Conservation (phyloP, 1,140 invertebrate genomes). For the Arion vulgaris region DNA sequence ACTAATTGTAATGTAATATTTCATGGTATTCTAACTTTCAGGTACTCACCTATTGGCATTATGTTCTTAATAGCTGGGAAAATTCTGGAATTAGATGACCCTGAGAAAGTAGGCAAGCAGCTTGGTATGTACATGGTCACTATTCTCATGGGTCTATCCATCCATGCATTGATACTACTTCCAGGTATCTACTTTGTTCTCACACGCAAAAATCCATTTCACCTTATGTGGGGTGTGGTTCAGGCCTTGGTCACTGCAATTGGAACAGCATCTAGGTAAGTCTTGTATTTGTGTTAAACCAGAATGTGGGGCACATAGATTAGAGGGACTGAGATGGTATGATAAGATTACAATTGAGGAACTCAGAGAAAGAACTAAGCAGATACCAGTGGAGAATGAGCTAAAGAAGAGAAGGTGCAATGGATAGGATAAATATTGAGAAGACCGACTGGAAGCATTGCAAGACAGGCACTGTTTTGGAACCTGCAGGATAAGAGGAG, state of each 20-base stretch:
- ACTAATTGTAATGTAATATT: no score
- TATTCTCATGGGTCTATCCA: slow-evolving; percentile 88
- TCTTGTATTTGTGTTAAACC: no score
- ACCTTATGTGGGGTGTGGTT: slow-evolving; percentile 76
- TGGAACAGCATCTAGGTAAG: slow-evolving; percentile 74
- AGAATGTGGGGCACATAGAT: no score
- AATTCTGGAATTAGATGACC: slow-evolving; percentile 88
- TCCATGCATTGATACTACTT: slow-evolving; percentile 91
- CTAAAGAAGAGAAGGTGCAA: no score
- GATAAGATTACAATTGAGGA: no score
- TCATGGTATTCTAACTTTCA: slow-evolving; percentile 68
- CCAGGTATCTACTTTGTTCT: slow-evolving; percentile 79
- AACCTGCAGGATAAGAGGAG: no score
- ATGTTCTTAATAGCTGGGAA: slow-evolving; percentile 91
- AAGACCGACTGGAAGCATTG: no score
- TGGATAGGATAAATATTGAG: no score
- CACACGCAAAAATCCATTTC: slow-evolving; percentile 76
- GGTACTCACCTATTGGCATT: slow-evolving; percentile 93
- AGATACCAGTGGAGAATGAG: no score
- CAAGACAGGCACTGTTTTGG: no score
- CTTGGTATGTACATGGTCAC: slow-evolving; percentile 94
- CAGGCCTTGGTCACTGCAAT: slow-evolving; percentile 79
- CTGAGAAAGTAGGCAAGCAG: slow-evolving; percentile 84
- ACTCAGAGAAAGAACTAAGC: no score
- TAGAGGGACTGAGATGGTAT: no score